phyloP scores from a whole-genome alignment of 2,797 vertebrate species.

The Syngnathus rostellatus region DNA sequence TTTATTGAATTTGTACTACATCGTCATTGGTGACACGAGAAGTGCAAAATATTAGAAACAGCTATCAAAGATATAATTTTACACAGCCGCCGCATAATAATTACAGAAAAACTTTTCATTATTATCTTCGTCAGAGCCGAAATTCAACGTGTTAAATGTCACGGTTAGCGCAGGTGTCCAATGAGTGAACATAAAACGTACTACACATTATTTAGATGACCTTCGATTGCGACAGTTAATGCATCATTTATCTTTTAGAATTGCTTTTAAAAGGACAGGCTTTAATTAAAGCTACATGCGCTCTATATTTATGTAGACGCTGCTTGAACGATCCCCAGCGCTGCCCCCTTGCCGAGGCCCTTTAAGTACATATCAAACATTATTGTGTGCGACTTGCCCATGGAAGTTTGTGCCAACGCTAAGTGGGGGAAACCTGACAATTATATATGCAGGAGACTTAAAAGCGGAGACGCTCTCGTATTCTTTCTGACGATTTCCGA shows the following conservation, averaged over 20 bases:
- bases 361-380: slow-evolving; percentile 50
- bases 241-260: slow-evolving; percentile 12
- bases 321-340: slow-evolving; percentile 44
- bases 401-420: slow-evolving; percentile 39
- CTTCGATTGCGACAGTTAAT: slow-evolving; percentile 2
- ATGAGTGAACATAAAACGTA: neutral
- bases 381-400: slow-evolving; percentile 51
- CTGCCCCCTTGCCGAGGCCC: slow-evolving; percentile 37
- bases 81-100: neutral
- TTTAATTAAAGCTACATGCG: slow-evolving; percentile 25
- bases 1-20: too few species aligned
- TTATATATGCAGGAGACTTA: slow-evolving; percentile 55
- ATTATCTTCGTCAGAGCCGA: neutral
- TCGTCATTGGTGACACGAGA: too few species aligned
- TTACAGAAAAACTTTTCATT: neutral
- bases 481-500: slow-evolving; percentile 61
- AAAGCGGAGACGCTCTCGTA: slow-evolving; percentile 46
- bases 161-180: neutral
- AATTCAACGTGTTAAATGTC: neutral
- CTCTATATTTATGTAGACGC: slow-evolving; percentile 33
- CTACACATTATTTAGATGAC: slow-evolving; percentile 2
- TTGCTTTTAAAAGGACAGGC: slow-evolving; percentile 18
- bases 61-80: too few species aligned
- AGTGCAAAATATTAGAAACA: too few species aligned
- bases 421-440: slow-evolving; percentile 44